Evolutionary conservation across 2,888 invertebrate genomes (phyloP), one percentile per base, ranked within the genome.

Genomic region (Blera fallax): DNA sequence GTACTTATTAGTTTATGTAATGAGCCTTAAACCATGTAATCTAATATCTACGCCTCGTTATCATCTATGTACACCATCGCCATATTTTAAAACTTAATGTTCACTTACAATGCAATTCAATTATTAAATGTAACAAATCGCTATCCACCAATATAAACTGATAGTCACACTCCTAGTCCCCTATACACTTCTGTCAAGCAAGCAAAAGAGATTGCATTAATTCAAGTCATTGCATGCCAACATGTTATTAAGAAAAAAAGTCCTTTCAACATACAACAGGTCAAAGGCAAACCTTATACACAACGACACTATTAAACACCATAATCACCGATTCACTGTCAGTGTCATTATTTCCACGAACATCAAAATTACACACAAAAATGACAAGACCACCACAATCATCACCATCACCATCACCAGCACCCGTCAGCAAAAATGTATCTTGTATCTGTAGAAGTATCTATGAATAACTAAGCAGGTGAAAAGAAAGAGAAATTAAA

Each of bases 401-500:
- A n/a, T 21, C 40, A 40, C n/a, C 21, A 24, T 6, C 40, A 37
- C 10, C 21, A 40, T 24, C 24, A 62, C 14, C 40, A 24, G 14
- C 1, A 14, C 0, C 6, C 40, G 18, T 24, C 43, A 45, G 18
- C 43, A 45, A 18, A 16, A 45, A 7, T n/a, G 14, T 52, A 52
- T 52, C 52, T 29, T 14, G 32, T 14, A 14, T 10, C 16, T 27
- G 43, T 43, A n/a, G n/a, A n/a, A n/a, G n/a, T n/a, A 69, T 52
- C 60, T 60, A 60, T 60, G 58, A 58, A 72, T 72, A 72, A 10
- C 29, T 54, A 56, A 54, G 45, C 32, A 65, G 54, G 64, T 64
- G 64, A 74, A 54, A 74, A 64, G 65, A 65, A 74, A 65, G 65
- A 74, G 65, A 79, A 79, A 72, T 65, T 64, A 64, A 54, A 64